phyloP scores from a whole-genome alignment of 2,797 vertebrate genomes.

The Phoeniculus purpureus region DNA sequence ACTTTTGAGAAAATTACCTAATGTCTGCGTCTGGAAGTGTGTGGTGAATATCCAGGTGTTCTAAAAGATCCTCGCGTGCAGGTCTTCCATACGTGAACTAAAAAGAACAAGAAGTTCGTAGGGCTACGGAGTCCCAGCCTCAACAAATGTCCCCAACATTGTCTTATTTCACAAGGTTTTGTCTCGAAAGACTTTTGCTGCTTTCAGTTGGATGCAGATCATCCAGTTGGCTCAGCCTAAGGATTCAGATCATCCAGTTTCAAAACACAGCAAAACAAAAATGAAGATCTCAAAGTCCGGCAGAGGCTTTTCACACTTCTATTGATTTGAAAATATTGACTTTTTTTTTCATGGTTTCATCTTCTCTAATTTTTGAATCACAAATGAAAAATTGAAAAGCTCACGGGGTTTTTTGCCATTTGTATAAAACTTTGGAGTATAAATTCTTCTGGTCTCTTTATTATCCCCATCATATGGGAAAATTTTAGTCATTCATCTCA shows the following conservation, averaged over 20 bases:
- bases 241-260: not conserved
- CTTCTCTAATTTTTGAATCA: not conserved
- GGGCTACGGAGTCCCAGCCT: not conserved
- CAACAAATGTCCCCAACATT: not conserved
- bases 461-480: not conserved
- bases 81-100: not conserved
- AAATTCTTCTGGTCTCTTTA: not conserved
- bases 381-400: no score
- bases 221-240: not conserved
- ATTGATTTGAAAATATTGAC: not conserved
- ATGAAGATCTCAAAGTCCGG: not conserved
- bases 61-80: not conserved
- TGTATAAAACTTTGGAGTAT: not conserved
- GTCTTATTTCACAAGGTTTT: not conserved
- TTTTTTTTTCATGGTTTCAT: not conserved
- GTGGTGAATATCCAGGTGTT: not conserved
- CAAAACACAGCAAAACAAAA: not conserved
- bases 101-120: rapidly evolving
- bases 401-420: not conserved
- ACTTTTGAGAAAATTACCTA: not conserved
- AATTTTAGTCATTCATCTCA: not conserved
- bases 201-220: not conserved
- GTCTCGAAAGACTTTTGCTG: not conserved
- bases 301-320: not conserved
- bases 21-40: not conserved